Percentiles rank a stretch among this genome's conserved stretches.
Evolutionary conservation across 2,888 invertebrate genomes (phyloP).

Genomic region (Sturmia bella): DNA sequence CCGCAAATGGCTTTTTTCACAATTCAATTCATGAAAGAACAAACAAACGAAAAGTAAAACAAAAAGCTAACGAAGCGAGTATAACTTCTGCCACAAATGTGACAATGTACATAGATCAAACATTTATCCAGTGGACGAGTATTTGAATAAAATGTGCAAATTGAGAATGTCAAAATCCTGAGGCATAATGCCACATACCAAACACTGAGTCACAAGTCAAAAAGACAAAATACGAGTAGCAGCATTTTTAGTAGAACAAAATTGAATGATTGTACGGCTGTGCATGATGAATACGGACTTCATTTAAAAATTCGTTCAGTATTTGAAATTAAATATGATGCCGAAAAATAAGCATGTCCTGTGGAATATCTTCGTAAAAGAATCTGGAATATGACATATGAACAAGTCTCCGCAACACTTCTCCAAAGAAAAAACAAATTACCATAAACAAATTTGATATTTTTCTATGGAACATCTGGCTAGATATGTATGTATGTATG

Average conservation of each 20-base stretch:
- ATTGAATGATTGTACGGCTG: too few species aligned
- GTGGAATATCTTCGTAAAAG: too few species aligned
- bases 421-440: too few species aligned
- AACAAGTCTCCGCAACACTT: too few species aligned
- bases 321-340: too few species aligned
- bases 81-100: conserved; percentile 66
- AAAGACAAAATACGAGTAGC: conserved; percentile 30
- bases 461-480: too few species aligned
- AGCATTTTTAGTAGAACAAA: neutral
- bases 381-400: too few species aligned
- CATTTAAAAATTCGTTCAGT: too few species aligned
- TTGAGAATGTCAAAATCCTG: conserved; percentile 66
- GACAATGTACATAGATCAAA: conserved; percentile 61
- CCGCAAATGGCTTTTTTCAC: conserved; percentile 66
- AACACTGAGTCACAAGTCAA: conserved; percentile 59
- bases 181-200: conserved; percentile 56
- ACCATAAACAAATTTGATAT: too few species aligned
- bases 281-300: too few species aligned
- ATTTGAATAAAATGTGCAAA: conserved; percentile 66
- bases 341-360: too few species aligned
- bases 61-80: conserved; percentile 68
- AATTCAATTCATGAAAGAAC: conserved; percentile 42
- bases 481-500: too few species aligned
- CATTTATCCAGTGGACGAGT: conserved; percentile 53
- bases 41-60: conserved; percentile 40